Base-by-base conservation (phyloP, 2,888 invertebrate species). In the Xestia sexstrigata region DNA sequence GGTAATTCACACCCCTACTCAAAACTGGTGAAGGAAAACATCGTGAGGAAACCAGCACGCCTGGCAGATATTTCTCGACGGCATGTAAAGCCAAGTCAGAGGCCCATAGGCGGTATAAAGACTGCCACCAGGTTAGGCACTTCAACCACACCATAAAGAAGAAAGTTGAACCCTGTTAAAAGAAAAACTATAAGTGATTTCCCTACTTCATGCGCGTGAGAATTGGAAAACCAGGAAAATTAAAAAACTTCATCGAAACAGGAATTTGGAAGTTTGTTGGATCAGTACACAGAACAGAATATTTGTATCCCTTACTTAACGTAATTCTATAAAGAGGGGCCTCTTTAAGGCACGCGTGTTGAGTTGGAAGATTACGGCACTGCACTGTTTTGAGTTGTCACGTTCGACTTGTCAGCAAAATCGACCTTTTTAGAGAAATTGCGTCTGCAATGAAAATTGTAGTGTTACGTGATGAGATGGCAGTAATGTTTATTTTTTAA, bases 341-440 rank as follows among this genome's bases (percentile, higher is more conserved):
- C 15, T 23, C 39, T 49, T 68, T 2, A 42, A 55, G 13, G 8
- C 60, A 68, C 17, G 47, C 52, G 39, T 68, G 26, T 67, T 78
- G 52, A 67, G 65, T 30, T 67, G 68, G 15, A 68, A 71, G 26
- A 42, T 76, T 39, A 39, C 17, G 35, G 55, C 30, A 45, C 17
- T 47, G 58, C 49, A 73, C 23, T 45, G 47, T 62, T 62, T 47
- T 55, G 52, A 60, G 65, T 60, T 52, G n/a, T 15, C 55, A 74
- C 66, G 55, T 81, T 81, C 47, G 13, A n/a, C 49, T 20, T 26
- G 66, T 62, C 70, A 75, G 70, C 55, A 42, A 62, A 58, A 67
- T 75, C 20, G 1, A 35, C 20, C 13, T 30, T 30, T 20, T 26
- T 11, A 47, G 30, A 70, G 20, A 0, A 66, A 52, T 26, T 58